phyloP scores from a whole-genome alignment of 1,140 invertebrate genomes.

The Bombus fervidus region DNA sequence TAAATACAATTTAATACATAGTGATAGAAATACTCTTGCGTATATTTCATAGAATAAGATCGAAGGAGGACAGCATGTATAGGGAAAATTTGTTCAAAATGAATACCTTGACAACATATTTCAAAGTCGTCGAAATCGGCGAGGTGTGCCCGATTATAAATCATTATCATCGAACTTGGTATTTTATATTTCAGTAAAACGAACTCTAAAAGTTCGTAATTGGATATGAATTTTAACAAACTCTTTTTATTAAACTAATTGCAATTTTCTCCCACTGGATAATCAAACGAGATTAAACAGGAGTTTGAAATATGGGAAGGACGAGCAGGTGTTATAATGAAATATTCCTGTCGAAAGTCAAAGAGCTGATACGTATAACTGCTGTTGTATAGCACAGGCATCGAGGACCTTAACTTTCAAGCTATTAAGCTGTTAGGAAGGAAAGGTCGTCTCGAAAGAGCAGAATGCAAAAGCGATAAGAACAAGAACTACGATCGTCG shows the following conservation, averaged over 20 bases:
- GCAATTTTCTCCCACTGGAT: neutral
- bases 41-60: no score
- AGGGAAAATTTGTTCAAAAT: no score
- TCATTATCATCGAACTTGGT: no score
- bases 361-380: neutral
- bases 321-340: neutral
- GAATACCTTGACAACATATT: no score
- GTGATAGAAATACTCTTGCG: no score
- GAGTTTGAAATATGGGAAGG: neutral
- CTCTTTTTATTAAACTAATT: neutral
- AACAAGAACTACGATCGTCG: neutral
- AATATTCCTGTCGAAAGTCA: neutral
- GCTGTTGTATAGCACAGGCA: neutral
- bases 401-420: conserved; percentile 6
- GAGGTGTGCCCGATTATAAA: no score
- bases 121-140: no score
- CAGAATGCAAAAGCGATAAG: conserved; percentile 4
- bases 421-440: conserved; percentile 8
- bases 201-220: neutral
- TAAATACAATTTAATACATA: no score
- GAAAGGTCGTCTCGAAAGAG: conserved; percentile 2
- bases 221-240: neutral
- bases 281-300: neutral
- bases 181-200: neutral
- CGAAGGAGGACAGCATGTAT: no score